Conservation (phyloP, 1,140 invertebrate species). For the Magallana gigas region DNA sequence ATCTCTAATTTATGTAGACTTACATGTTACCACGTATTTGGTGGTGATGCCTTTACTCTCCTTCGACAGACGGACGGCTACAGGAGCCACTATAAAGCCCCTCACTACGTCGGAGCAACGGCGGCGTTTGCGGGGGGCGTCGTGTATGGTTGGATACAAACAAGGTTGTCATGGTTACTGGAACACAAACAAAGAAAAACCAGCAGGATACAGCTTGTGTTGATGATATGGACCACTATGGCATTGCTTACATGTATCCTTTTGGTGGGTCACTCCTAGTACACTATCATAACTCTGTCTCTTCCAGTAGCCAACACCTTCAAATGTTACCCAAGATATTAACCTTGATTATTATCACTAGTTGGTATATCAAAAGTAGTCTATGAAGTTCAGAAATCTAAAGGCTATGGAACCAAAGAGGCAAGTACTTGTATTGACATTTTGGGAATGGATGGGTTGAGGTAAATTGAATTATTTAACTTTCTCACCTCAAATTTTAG, state of each 20-base stretch:
- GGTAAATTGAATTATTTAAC: no score
- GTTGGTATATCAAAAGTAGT: conserved; percentile 18
- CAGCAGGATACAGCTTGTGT: neutral
- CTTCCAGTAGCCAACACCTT: no score
- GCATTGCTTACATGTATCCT: neutral
- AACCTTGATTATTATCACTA: neutral
- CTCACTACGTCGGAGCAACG: neutral
- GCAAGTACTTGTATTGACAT: neutral
- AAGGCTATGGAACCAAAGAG: conserved; percentile 16
- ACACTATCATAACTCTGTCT: no score
- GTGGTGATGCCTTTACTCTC: neutral
- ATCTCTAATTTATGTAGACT: no score
- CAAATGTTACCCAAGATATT: no score
- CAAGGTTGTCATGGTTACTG: conserved; percentile 20
- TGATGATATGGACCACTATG: neutral
- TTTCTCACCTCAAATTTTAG: no score
- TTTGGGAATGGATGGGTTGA: no score
- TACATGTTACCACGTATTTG: no score
- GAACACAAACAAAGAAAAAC: neutral
- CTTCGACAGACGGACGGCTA: neutral
- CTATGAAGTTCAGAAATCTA: conserved; percentile 8
- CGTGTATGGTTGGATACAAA: conserved; percentile 14
- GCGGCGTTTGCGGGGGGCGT: neutral
- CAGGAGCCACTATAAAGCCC: neutral
- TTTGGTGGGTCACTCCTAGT: neutral